phyloP scores from a whole-genome alignment of 2,113 vertebrate species.

The Athene cunicularia region DNA sequence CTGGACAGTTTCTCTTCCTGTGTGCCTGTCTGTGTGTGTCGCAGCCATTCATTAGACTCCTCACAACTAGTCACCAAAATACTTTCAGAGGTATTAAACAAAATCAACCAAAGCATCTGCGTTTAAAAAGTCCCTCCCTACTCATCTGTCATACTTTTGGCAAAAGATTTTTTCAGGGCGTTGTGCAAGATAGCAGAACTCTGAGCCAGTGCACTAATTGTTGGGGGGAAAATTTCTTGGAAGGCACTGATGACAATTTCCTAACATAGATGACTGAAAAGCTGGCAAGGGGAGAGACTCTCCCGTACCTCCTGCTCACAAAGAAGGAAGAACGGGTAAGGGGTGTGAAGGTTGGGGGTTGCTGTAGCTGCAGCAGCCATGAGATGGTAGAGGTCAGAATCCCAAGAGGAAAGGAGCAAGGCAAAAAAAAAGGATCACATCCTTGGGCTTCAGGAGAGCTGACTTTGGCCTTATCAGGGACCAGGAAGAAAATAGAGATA shows the following conservation, averaged over 20 bases:
- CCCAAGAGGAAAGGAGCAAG: background rate
- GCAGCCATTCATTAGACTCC: background rate
- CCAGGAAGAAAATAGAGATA: fast-evolving
- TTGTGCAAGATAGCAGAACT: background rate
- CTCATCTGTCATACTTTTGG: background rate
- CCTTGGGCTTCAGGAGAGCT: background rate
- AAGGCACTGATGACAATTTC: background rate
- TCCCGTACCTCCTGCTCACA: background rate
- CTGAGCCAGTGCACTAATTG: background rate
- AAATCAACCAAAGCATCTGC: background rate
- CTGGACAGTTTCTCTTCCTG: background rate
- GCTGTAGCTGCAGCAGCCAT: background rate
- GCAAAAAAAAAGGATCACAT: background rate
- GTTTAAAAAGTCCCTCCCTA: background rate
- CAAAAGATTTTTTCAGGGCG: background rate
- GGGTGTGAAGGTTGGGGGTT: background rate
- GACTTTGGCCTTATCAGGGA: background rate
- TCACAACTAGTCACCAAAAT: background rate
- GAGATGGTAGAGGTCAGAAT: background rate
- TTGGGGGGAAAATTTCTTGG: background rate
- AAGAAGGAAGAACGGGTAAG: background rate
- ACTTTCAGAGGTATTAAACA: background rate
- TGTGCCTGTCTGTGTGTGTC: background rate
- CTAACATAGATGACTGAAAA: fast-evolving
- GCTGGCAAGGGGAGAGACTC: background rate